Conservation (phyloP, 1,140 invertebrate genomes). For the Latrodectus geometricus region DNA sequence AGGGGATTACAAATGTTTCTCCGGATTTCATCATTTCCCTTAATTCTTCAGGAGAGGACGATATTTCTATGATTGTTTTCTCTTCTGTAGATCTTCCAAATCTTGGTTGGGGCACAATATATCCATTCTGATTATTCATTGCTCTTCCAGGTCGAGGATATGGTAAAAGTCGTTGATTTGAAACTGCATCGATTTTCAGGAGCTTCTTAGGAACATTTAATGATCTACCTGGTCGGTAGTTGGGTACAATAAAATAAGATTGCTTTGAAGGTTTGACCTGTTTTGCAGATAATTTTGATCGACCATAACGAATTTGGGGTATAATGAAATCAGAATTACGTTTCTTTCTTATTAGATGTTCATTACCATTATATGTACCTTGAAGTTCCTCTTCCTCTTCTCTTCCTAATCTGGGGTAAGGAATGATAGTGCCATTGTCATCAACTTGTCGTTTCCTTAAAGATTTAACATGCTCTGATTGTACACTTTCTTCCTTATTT, state of each 20-base stretch:
- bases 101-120: neutral
- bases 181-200: neutral
- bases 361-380: neutral
- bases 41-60: neutral
- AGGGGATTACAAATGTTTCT: conserved; percentile 31
- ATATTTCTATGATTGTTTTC: neutral
- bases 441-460: neutral
- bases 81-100: conserved; percentile 1
- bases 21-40: neutral
- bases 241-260: conserved; percentile 23
- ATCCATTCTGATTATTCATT: neutral
- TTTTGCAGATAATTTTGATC: neutral
- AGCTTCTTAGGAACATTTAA: neutral
- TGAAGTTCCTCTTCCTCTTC: neutral
- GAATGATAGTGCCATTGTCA: conserved; percentile 11
- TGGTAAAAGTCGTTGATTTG: neutral
- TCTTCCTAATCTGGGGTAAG: conserved; percentile 26
- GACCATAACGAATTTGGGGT: conserved; percentile 43
- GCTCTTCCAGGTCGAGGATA: conserved; percentile 17
- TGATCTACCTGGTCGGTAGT: conserved; percentile 36
- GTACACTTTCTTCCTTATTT: neutral
- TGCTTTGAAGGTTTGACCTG: neutral
- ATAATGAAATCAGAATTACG: conserved; percentile 14
- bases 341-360: neutral
- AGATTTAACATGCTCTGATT: neutral